Percentiles rank a stretch among this genome's conserved stretches.
Conservation (phyloP, 2,113 vertebrate genomes). For the Rana temporaria region DNA sequence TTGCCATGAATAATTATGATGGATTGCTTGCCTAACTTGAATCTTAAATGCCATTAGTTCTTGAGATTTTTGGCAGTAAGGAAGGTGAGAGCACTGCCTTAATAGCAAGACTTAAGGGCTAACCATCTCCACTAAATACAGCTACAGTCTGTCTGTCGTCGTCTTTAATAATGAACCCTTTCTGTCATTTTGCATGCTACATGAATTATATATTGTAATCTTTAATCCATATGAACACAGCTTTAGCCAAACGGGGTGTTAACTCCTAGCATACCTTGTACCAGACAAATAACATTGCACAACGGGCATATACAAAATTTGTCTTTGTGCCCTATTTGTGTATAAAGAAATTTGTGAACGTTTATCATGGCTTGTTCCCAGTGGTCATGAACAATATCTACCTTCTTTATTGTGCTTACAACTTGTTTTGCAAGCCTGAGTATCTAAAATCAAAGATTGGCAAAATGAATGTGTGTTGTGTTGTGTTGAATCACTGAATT, state of each 20-base stretch:
- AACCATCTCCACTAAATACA: not conserved
- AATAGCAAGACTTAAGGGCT: not conserved
- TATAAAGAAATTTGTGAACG: not conserved
- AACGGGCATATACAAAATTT: not conserved
- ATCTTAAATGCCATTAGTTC: not conserved
- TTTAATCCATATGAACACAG: constrained; percentile 28
- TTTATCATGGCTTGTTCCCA: not conserved
- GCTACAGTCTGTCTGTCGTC: constrained; percentile 5
- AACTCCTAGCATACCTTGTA: not conserved
- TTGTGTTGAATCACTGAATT: no score
- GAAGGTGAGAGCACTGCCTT: not conserved
- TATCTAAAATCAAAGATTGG: no score
- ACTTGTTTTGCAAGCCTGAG: not conserved
- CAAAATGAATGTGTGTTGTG: no score
- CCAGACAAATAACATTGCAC: not conserved
- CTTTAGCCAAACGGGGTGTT: constrained; percentile 44
- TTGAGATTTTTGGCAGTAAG: not conserved
- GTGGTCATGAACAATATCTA: not conserved
- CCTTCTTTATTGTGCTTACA: not conserved
- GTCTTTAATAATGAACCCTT: not conserved
- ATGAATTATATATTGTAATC: not conserved
- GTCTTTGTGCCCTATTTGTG: not conserved
- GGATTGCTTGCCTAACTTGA: not conserved
- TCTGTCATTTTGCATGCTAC: constrained; percentile 35
- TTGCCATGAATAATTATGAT: not conserved